These are phyloP conservation scores for Coptotermes formosanus DNA, from an alignment of 1,140 invertebrate genomes.

Conservation along the genomic window DNA sequence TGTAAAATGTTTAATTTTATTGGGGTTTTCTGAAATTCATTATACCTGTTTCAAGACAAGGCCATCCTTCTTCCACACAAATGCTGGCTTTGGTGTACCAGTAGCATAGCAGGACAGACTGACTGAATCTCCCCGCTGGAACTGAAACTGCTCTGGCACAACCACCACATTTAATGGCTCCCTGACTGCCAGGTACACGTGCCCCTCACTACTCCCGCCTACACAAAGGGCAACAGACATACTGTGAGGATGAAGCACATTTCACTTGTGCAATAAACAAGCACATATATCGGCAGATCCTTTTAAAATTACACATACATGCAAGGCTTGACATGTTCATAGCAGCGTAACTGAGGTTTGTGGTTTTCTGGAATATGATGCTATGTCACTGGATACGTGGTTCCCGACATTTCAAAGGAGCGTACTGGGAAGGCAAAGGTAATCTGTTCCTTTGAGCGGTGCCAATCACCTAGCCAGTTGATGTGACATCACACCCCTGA, in stretches of 20 bases:
- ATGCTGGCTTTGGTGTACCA: constrained; percentile 29
- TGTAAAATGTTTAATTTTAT: too few species aligned
- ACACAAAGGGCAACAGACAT: background rate
- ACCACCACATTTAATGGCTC: constrained; percentile 25
- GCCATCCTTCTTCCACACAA: constrained; percentile 36
- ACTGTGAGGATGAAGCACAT: background rate
- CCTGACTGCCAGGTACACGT: constrained; percentile 6
- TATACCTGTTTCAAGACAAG: background rate
- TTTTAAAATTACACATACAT: too few species aligned
- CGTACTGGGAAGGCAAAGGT: too few species aligned
- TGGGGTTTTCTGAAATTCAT: background rate
- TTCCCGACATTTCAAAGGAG: too few species aligned
- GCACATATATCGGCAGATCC: too few species aligned
- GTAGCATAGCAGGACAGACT: constrained; percentile 31
- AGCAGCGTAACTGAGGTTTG: too few species aligned
- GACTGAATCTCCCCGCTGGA: constrained; percentile 24
- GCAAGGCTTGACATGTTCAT: too few species aligned
- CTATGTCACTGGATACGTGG: too few species aligned
- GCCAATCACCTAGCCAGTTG: too few species aligned
- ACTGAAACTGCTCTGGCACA: background rate
- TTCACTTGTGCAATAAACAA: background rate
- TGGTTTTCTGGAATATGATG: too few species aligned
- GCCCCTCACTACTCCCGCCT: constrained; percentile 20
- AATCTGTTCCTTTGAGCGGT: too few species aligned
- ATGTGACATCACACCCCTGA: too few species aligned